phyloP scores from a whole-genome alignment of 2,888 invertebrate species.

The Lutraria lutraria region DNA sequence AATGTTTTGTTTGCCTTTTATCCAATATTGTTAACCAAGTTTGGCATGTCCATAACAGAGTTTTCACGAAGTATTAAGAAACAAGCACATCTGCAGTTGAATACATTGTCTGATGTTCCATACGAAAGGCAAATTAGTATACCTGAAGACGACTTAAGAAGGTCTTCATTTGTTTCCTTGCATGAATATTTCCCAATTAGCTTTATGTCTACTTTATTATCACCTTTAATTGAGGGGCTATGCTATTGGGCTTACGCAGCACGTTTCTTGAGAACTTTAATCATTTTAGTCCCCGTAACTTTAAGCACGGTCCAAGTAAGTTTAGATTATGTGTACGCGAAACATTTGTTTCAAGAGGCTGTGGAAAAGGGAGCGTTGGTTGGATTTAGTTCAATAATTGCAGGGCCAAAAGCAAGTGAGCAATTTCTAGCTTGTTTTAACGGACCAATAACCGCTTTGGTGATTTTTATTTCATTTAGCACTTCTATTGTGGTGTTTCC shows the following conservation, averaged over 20 bases:
- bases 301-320: conserved; percentile 30
- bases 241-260: conserved; percentile 21
- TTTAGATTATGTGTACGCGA: conserved; percentile 41
- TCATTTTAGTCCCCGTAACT: conserved; percentile 41
- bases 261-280: conserved; percentile 31
- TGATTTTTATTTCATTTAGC: conserved; percentile 47
- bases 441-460: conserved; percentile 45
- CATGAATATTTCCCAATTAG: conserved; percentile 38
- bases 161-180: not conserved
- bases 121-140: too few relatives aligned
- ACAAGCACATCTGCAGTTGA: not conserved
- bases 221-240: conserved; percentile 24
- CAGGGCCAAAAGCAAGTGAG: conserved; percentile 27
- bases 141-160: too few relatives aligned
- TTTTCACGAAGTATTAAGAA: not conserved
- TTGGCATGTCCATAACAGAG: conserved; percentile 28
- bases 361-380: conserved; percentile 51
- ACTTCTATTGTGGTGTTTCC: conserved; percentile 40
- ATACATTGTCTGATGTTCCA: not conserved
- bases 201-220: conserved; percentile 39
- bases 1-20: conserved; percentile 50
- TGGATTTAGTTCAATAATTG: conserved; percentile 57
- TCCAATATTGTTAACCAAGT: conserved; percentile 45
- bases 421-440: conserved; percentile 44
- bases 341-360: conserved; percentile 33